Percentiles rank a stretch among this genome's conserved stretches.
Conservation (phyloP, 2,797 vertebrate genomes). For the Microctenopoma stevenorrisi region DNA sequence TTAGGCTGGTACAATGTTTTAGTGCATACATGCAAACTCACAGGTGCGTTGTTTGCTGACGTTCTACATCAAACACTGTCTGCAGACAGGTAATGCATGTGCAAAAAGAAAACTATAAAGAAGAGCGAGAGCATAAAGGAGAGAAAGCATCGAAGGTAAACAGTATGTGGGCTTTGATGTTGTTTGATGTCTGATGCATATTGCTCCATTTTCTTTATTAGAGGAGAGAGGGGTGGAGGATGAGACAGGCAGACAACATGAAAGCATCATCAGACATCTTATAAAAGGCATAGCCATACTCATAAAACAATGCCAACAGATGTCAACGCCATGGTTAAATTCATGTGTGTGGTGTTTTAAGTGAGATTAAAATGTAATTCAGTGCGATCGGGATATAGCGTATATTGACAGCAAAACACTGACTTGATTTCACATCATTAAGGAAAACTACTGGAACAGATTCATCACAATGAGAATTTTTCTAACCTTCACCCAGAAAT, state of each 20-base stretch:
- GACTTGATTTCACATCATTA: too few species aligned
- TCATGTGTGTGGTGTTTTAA: background rate
- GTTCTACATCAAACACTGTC: constrained; percentile 71
- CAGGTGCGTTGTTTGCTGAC: constrained; percentile 23
- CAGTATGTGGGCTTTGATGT: constrained; percentile 71
- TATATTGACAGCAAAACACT: background rate
- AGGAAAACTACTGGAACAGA: background rate
- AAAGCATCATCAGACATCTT: constrained; percentile 77
- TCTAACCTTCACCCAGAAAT: constrained; percentile 25
- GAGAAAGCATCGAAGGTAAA: constrained; percentile 57
- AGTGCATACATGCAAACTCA: constrained; percentile 15
- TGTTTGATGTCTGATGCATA: constrained; percentile 76
- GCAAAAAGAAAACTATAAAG: constrained; percentile 51
- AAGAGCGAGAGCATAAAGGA: constrained; percentile 31
- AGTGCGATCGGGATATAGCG: background rate
- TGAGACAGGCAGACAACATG: constrained; percentile 55
- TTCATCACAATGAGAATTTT: background rate
- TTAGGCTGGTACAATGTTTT: constrained; percentile 26
- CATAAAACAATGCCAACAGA: constrained; percentile 56
- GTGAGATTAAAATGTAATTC: constrained; percentile 13
- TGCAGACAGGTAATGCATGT: constrained; percentile 65
- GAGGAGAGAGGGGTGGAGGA: constrained; percentile 43
- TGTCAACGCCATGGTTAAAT: constrained; percentile 32
- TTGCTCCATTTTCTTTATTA: constrained; percentile 64
- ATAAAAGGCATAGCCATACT: constrained; percentile 64